phyloP scores from a whole-genome alignment of 2,888 invertebrate genomes.

The Timema podura region DNA sequence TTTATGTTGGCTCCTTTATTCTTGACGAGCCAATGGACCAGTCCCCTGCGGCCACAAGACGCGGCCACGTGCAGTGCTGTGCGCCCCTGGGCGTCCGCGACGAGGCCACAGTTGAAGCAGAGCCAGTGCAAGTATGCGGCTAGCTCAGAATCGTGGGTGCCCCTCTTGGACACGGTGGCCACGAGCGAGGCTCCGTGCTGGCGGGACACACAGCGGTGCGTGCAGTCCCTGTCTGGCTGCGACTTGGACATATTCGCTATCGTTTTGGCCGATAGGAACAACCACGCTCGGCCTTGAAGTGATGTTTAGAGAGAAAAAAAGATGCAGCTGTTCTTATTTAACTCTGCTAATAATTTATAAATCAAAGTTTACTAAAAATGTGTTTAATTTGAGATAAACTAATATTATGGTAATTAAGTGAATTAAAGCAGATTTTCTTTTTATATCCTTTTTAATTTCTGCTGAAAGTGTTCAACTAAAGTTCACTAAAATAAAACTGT shows the following conservation, averaged over 20 bases:
- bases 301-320: too few relatives aligned
- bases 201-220: slow-evolving; percentile 54
- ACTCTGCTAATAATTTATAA: background rate
- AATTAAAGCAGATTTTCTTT: too few relatives aligned
- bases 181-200: slow-evolving; percentile 57
- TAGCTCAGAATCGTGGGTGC: slow-evolving; percentile 55
- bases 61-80: slow-evolving; percentile 75
- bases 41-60: slow-evolving; percentile 62
- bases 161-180: slow-evolving; percentile 61
- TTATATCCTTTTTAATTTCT: too few relatives aligned
- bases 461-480: too few relatives aligned
- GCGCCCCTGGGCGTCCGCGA: slow-evolving; percentile 61
- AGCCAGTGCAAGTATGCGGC: slow-evolving; percentile 55
- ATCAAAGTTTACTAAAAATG: background rate
- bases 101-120: slow-evolving; percentile 58
- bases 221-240: slow-evolving; percentile 52
- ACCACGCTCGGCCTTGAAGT: too few relatives aligned
- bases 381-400: too few relatives aligned
- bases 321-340: too few relatives aligned
- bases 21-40: slow-evolving; percentile 71
- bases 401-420: too few relatives aligned
- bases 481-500: too few relatives aligned
- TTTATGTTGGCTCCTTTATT: slow-evolving; percentile 59
- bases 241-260: background rate
- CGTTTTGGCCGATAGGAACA: too few relatives aligned